Conservation (phyloP, 2,888 invertebrate species). For the Elmis aenea region DNA sequence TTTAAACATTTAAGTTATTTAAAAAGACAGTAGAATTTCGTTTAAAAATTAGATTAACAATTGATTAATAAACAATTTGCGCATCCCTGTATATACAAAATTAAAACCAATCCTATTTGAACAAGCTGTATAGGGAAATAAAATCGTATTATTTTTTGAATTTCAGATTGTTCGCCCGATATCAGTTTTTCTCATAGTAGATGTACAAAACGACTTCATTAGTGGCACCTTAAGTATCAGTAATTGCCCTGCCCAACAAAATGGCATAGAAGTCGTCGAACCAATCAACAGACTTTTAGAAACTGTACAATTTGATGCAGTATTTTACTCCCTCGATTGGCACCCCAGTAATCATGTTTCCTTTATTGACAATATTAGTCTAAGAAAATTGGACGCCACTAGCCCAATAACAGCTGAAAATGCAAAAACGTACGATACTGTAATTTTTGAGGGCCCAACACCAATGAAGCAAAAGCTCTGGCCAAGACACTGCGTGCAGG, state of each 20-base stretch:
- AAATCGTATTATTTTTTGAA: too few species aligned
- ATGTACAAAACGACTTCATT: constrained; percentile 98
- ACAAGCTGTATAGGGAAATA: too few species aligned
- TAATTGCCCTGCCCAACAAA: constrained; percentile 87
- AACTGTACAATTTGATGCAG: constrained; percentile 75
- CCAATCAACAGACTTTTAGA: constrained; percentile 84
- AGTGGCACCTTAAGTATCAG: constrained; percentile 89
- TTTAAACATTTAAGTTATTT: too few species aligned
- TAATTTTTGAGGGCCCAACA: constrained; percentile 85
- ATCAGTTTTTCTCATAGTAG: constrained; percentile 86
- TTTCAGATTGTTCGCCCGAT: constrained; percentile 76
- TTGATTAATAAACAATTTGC: too few species aligned
- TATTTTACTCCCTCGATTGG: constrained; percentile 95
- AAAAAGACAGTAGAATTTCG: too few species aligned
- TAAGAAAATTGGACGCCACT: constrained; percentile 67
- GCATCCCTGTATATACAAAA: too few species aligned
- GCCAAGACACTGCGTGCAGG: constrained; percentile 95
- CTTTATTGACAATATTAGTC: constrained; percentile 86
- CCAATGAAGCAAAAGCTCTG: constrained; percentile 85
- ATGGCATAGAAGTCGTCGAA: constrained; percentile 85
- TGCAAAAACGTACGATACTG: constrained; percentile 82
- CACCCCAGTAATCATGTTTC: constrained; percentile 95
- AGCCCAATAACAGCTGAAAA: constrained; percentile 70
- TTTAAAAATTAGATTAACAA: too few species aligned
- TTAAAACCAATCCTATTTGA: too few species aligned